Percentiles rank a stretch among this genome's conserved stretches.
These are phyloP conservation scores for Cephalotes varians DNA, from an alignment of 2,888 invertebrate genomes.

Conservation along the genomic window DNA sequence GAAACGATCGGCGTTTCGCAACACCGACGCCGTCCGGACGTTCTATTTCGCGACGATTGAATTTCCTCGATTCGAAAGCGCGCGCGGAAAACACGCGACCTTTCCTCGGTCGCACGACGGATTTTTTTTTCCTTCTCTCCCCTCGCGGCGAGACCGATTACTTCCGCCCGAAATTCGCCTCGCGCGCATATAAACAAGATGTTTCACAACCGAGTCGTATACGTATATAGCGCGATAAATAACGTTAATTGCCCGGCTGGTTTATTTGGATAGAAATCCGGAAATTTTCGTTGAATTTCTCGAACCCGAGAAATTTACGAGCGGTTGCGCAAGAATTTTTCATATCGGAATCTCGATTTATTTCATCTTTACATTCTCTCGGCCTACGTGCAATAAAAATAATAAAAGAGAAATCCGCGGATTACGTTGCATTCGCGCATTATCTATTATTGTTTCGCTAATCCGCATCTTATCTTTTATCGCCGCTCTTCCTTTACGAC, in stretches of 20 bases:
- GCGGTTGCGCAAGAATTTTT: neutral
- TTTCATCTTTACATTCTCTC: neutral
- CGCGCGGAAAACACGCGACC: neutral
- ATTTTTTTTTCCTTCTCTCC: neutral
- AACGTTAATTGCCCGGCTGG: neutral
- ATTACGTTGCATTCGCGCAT: neutral
- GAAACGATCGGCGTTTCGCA: neutral
- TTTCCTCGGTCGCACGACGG: neutral
- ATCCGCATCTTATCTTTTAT: constrained; percentile 3
- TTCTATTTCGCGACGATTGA: neutral
- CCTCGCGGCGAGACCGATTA: neutral
- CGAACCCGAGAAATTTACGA: neutral
- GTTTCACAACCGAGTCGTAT: neutral
- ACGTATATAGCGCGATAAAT: neutral
- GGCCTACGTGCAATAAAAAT: neutral
- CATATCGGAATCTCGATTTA: neutral
- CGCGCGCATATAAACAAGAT: neutral
- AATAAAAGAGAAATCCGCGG: constrained; percentile 17
- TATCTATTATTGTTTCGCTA: constrained; percentile 20
- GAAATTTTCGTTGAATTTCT: neutral
- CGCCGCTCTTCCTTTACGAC: neutral
- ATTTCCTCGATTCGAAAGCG: constrained; percentile 13
- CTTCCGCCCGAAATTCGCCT: neutral
- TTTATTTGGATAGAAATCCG: neutral
- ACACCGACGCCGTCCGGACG: neutral